phyloP scores from a whole-genome alignment of 2,797 vertebrate genomes.

The Rhabdomys pumilio region DNA sequence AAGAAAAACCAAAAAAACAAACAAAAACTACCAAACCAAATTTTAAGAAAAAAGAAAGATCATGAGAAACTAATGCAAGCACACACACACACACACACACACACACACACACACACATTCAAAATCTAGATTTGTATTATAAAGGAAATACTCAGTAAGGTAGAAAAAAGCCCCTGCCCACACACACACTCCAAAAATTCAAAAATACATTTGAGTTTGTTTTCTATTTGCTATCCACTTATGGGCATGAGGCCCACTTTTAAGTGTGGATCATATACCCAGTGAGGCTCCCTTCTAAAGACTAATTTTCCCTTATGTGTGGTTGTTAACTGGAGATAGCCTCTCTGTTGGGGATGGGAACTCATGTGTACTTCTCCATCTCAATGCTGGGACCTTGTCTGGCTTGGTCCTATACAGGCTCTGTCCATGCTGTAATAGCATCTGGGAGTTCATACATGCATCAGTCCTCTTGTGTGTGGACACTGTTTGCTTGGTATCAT shows the following conservation, averaged over 20 bases:
- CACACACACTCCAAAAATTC: neutral
- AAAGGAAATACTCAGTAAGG: neutral
- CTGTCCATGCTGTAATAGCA: neutral
- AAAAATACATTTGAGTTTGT: neutral
- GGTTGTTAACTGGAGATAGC: neutral
- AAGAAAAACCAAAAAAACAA: neutral
- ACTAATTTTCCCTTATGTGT: neutral
- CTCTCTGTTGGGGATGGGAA: neutral
- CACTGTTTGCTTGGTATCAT: neutral
- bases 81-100: neutral
- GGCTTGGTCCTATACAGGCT: neutral
- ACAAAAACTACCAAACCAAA: neutral
- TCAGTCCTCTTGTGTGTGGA: neutral
- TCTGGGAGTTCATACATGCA: neutral
- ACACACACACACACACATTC: neutral
- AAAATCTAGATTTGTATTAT: neutral
- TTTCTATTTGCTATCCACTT: neutral
- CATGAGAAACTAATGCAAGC: neutral
- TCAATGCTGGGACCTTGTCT: too few relatives aligned
- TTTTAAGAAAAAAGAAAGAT: neutral
- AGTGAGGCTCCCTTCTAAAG: neutral
- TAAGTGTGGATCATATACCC: neutral
- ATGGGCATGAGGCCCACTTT: too few relatives aligned
- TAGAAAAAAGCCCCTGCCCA: accelerated
- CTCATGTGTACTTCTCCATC: neutral